Base-by-base conservation (phyloP, 2,797 vertebrate genomes). In the Arnoldichthys spilopterus region DNA sequence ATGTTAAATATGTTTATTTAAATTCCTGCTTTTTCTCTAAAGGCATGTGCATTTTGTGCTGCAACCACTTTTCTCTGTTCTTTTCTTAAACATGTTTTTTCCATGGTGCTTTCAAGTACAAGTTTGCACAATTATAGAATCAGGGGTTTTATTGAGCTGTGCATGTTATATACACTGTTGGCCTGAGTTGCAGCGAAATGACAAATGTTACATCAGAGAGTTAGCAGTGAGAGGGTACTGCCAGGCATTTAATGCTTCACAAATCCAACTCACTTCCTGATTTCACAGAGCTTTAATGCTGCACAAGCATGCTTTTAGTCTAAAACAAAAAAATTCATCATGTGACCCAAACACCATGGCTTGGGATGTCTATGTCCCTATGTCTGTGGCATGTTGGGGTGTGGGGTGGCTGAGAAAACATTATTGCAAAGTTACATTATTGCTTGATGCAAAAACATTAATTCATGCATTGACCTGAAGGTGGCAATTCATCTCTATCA, bases 111-210 rank as follows among this genome's bases (percentile, higher is more conserved):
- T 71, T 71, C 56, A 71, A 71, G 47, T 47, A 24, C 37, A 2
- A n/a, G 34, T 66, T 70, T 70, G 40, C 32, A 51, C 45, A 70
- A 20, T 70, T 70, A 30, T 51, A 54, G 30, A 54, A 53, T 71
- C 28, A 6, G 26, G 22, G 69, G 47, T 34, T 34, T 71, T 51
- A 49, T 70, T 70, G 4, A 30, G 20, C 49, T n/a, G 0, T 20
- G 68, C 69, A 24, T 40, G 40, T 43, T 47, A 30, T 22, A 45
- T 12, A 22, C 40, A 26, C 37, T 67, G n/a, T 26, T 47, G 12
- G 13, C 22, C 13, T 1, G 37, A 26, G 64, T 67, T 67, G 37
- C 40, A 7, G 40, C 1, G 13, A 67, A 26, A 45, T 67, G 64
- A 67, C 12, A 67, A 47, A 47, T 40, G 45, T 61, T 26, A 69